phyloP scores from a whole-genome alignment of 35 echinoderm and acorn worm genomes.

The Ophioderma brevispina region DNA sequence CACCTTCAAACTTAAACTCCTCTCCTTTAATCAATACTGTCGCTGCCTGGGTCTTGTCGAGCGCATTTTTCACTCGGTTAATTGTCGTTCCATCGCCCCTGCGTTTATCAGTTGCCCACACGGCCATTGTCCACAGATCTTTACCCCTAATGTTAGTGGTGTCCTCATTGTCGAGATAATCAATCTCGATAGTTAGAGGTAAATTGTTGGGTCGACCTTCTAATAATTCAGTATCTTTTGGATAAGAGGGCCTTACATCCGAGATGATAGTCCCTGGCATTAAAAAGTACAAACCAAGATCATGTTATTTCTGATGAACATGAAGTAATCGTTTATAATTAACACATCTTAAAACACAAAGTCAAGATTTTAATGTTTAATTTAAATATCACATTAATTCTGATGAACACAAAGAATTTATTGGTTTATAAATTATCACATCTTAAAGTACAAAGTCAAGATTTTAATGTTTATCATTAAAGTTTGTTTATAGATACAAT shows the following conservation, averaged over 20 bases:
- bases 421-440: background rate
- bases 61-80: slow-evolving; percentile 39
- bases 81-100: slow-evolving; percentile 37
- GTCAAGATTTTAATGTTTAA: background rate
- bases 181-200: slow-evolving; percentile 23
- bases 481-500: background rate
- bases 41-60: slow-evolving; percentile 13
- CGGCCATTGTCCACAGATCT: slow-evolving; percentile 59
- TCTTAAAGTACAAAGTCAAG: background rate
- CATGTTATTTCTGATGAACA: background rate
- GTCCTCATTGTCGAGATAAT: slow-evolving; percentile 24
- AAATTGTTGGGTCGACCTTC: slow-evolving; percentile 22
- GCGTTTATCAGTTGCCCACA: slow-evolving; percentile 35
- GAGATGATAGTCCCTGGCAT: slow-evolving; percentile 43
- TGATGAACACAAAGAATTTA: background rate
- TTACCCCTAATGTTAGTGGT: slow-evolving; percentile 58
- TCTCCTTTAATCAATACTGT: slow-evolving; percentile 44
- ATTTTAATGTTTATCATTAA: background rate
- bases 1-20: slow-evolving; percentile 56
- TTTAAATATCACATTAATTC: no score
- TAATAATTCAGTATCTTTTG: background rate
- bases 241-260: slow-evolving; percentile 1
- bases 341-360: background rate
- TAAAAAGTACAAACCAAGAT: background rate
- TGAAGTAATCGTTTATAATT: background rate